Evolutionary conservation across 2,888 invertebrate genomes (phyloP), one percentile per base, ranked within the genome.

Genomic region (Philopedon plagiatum): DNA sequence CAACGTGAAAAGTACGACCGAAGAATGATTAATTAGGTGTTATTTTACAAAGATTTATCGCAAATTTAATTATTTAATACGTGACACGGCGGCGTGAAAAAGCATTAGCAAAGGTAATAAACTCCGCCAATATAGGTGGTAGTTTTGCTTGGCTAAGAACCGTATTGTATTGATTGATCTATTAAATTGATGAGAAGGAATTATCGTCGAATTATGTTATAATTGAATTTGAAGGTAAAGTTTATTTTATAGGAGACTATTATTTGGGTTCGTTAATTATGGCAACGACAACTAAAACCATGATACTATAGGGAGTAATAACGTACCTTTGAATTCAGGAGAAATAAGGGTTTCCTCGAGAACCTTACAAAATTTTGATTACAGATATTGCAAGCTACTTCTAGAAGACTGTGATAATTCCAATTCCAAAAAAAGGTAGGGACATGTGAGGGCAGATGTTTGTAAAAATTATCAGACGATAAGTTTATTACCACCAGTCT

Each of bases 11-110:
- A 51, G 51, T 51, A 51, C 51, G 51, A 51, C 2, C 51, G 13
- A 8, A 26, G 21, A 29, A 51, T 29, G 29, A 29, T 51, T 51
- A 51, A 29, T 29, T 51, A 15, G 29, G 29, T 51, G 51, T 51
- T 51, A 51, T 51, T 51, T 51, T 51, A 51, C 29, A n/a, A 19
- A 29, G 51, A 51, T 51, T 51, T 51, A 51, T 51, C 7, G 51
- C 8, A 51, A 51, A 29, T 51, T 26, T 51, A 51, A 29, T 51
- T 51, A 21, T 51, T 13, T 51, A 29, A 23, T 8, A 51, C 51
- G 51, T 51, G 51, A 26, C 29, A 29, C 7, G 13, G 23, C 51
- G 29, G 26, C 26, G 13, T 26, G 29, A 51, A 51, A 51, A 21
- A 51, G 51, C 51, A 51, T 51, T 51, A 51, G 51, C 8, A 29